Conservation (phyloP, 1,140 invertebrate genomes). For the Drosophila nasuta region DNA sequence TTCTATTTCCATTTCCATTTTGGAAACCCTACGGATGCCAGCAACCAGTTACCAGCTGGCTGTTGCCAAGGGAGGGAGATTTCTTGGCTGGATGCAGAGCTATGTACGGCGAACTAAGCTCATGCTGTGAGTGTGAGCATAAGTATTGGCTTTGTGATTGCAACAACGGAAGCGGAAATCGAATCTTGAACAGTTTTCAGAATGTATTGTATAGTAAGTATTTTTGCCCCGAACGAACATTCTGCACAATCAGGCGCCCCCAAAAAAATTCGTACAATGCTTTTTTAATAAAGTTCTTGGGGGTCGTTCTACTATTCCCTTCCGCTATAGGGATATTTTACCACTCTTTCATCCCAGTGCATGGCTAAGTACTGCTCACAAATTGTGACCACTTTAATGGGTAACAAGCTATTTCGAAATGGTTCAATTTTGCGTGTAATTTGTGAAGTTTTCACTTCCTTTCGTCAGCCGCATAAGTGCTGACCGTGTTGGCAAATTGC, state of each 20-base stretch:
- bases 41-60: constrained; percentile 35
- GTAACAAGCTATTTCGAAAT: constrained; percentile 66
- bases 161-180: constrained; percentile 81
- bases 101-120: constrained; percentile 39
- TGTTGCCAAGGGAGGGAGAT: constrained; percentile 8
- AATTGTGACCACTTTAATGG: constrained; percentile 75
- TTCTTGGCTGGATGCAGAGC: not conserved
- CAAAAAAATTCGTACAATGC: constrained; percentile 50
- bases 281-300: constrained; percentile 38
- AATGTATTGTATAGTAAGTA: constrained; percentile 49
- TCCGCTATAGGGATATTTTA: not conserved
- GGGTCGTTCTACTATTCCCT: not conserved
- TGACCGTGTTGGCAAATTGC: constrained; percentile 61
- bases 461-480: constrained; percentile 36
- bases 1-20: constrained; percentile 58
- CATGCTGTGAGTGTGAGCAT: constrained; percentile 19
- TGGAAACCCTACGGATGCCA: constrained; percentile 61
- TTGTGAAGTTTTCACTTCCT: constrained; percentile 37
- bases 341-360: not conserved
- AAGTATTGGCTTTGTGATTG: constrained; percentile 54
- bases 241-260: constrained; percentile 26
- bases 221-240: constrained; percentile 20
- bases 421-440: constrained; percentile 74
- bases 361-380: constrained; percentile 28
- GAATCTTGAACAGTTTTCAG: constrained; percentile 76